Conservation (phyloP, 1,140 invertebrate species). For the Drosophila yakuba region DNA sequence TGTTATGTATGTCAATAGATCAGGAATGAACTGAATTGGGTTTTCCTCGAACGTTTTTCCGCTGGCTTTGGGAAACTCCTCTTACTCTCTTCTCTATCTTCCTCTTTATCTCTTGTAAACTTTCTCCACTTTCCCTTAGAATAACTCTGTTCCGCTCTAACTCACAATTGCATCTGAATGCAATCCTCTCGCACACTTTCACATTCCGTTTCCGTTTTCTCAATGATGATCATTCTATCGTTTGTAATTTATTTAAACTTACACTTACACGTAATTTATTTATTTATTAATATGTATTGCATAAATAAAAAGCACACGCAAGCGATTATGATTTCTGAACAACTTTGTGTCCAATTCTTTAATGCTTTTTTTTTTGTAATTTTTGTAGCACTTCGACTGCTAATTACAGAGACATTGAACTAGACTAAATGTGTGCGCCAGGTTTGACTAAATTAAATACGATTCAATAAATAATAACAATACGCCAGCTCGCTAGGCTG, state of each 20-base stretch:
- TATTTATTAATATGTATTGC: slow-evolving; percentile 65
- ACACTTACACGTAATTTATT: slow-evolving; percentile 44
- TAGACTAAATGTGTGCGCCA: slow-evolving; percentile 76
- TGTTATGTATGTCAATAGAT: slow-evolving; percentile 51
- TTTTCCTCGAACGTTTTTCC: slow-evolving; percentile 32
- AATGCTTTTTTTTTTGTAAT: slow-evolving; percentile 53
- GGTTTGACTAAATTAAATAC: slow-evolving; percentile 50
- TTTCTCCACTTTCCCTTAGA: slow-evolving; percentile 31
- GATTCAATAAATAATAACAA: slow-evolving; percentile 65
- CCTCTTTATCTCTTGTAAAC: slow-evolving; percentile 23
- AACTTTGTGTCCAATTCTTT: slow-evolving; percentile 58
- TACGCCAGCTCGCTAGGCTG: slow-evolving; percentile 45
- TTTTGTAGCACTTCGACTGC: slow-evolving; percentile 77
- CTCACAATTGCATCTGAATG: not conserved
- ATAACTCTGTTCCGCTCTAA: slow-evolving; percentile 21
- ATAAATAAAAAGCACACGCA: slow-evolving; percentile 47
- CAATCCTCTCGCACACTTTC: slow-evolving; percentile 22
- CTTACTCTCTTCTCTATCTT: slow-evolving; percentile 13
- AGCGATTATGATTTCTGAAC: slow-evolving; percentile 52
- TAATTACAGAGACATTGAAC: slow-evolving; percentile 56
- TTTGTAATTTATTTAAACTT: slow-evolving; percentile 44
- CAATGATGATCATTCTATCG: slow-evolving; percentile 23
- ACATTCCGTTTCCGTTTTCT: slow-evolving; percentile 31
- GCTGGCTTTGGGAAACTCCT: slow-evolving; percentile 35
- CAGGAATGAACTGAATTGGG: slow-evolving; percentile 57